Evolutionary conservation across 2,888 invertebrate genomes (phyloP), one percentile per base, ranked within the genome.

Genomic region (Dioctria rufipes): DNA sequence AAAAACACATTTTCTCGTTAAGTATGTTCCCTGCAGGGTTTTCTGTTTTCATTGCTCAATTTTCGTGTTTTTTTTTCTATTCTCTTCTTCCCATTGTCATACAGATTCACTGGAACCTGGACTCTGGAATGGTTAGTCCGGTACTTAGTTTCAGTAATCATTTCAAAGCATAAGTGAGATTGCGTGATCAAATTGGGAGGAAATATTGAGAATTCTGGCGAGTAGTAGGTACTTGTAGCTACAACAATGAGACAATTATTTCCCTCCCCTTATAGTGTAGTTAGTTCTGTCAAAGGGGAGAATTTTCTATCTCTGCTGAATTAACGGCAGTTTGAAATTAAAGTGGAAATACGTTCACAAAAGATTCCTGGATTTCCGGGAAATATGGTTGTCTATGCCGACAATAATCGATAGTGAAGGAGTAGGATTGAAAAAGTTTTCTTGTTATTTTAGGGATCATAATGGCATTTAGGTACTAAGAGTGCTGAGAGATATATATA

Each of bases 261-360:
- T 25, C 25, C 25, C 25, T 25, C 25, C 25, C 2, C 25, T 25
- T 25, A 25, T 25, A 25, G 25, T 73, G 58, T 39, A 40, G 58
- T 13, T 73, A 73, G 58, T 58, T 73, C 58, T 42, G 58, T 6
- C 58, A 54, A 66, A 43, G 58, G 60, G 73, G 58, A 73, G 58
- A 42, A 58, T 25, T 73, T 73, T 58, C 73, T 42, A 73, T 11
- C 73, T 73, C 42, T 58, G 73, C n/a, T 73, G 58, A 73, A 58
- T 40, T 73, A 73, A 73, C 43, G 58, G 42, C 58, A 73, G 58
- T 73, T 73, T 73, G 73, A 58, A 73, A 73, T 25, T 25, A 25
- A 25, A 25, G 25, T 25, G 25, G 2, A 25, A 25, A 25, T 25
- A 25, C 25, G 25, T 25, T 25, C 25, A 25, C 2, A 25, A 25